Percentiles rank a stretch among this genome's conserved stretches.
Conservation (phyloP, 1,140 invertebrate species). For the Drosophila sulfurigaster region DNA sequence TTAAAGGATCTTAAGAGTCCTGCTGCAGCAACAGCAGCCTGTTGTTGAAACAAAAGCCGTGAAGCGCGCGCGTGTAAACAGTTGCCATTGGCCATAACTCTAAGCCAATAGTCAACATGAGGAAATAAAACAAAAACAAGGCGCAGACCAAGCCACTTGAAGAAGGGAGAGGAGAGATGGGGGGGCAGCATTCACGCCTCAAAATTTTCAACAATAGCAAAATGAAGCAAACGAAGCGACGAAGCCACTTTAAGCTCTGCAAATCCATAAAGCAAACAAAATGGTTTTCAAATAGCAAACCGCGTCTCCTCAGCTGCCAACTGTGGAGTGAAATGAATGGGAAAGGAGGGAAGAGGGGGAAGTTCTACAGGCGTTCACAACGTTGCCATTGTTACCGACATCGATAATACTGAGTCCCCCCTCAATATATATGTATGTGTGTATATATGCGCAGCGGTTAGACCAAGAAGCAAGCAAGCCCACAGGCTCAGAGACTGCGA, state of each 20-base stretch:
- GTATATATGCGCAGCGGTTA: constrained; percentile 74
- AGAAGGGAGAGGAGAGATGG: background rate
- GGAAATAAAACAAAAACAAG: constrained; percentile 79
- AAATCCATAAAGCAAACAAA: constrained; percentile 84
- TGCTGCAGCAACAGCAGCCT: background rate
- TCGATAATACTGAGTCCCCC: constrained; percentile 69
- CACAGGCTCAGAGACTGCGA: background rate
- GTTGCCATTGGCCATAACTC: constrained; percentile 76
- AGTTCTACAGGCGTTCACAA: constrained; percentile 15
- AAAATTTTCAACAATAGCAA: constrained; percentile 80
- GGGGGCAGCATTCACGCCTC: constrained; percentile 47
- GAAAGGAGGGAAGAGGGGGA: background rate
- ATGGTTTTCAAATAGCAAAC: constrained; percentile 81
- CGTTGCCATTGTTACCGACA: constrained; percentile 71
- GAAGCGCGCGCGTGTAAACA: constrained; percentile 59
- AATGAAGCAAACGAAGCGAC: constrained; percentile 81
- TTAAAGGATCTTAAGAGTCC: constrained; percentile 60
- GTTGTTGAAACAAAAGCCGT: constrained; percentile 37
- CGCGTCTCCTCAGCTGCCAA: constrained; percentile 32
- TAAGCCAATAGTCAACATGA: constrained; percentile 81
- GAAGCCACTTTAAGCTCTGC: constrained; percentile 83
- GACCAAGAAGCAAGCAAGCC: constrained; percentile 60
- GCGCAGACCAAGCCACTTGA: constrained; percentile 67
- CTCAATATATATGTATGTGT: background rate
- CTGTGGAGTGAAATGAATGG: background rate